phyloP scores from a whole-genome alignment of 2,113 vertebrate species.

The Pogona vitticeps region DNA sequence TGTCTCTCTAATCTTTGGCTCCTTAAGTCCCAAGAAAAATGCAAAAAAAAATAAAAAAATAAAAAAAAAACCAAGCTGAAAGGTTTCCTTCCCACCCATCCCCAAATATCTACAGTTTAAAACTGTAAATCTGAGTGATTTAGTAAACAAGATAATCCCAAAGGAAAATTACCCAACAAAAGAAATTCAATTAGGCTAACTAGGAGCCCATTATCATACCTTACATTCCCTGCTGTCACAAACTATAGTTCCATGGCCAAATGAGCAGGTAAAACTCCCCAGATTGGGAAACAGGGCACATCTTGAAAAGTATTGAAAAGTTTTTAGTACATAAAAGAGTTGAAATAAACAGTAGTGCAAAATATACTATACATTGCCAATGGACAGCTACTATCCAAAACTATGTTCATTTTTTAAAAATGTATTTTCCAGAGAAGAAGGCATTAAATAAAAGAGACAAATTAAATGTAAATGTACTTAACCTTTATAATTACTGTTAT shows the following conservation, averaged over 20 bases:
- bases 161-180: conserved; percentile 56
- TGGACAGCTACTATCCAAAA: not conserved
- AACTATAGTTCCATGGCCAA: conserved; percentile 10
- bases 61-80: too few relatives aligned
- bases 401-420: conserved; percentile 10
- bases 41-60: too few relatives aligned
- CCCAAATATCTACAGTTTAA: not conserved
- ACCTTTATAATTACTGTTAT: not conserved
- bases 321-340: not conserved
- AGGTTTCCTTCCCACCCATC: not conserved
- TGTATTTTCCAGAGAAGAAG: not conserved
- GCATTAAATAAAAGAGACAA: not conserved
- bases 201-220: conserved; percentile 41
- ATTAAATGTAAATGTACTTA: conserved; percentile 34
- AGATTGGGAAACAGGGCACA: conserved; percentile 10
- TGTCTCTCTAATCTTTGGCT: not conserved
- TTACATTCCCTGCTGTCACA: conserved; percentile 46
- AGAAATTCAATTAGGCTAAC: conserved; percentile 39
- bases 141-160: conserved; percentile 38
- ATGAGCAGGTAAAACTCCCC: not conserved
- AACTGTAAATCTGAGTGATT: conserved; percentile 32
- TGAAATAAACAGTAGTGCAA: not conserved
- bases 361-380: not conserved
- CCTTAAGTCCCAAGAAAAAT: conserved; percentile 13
- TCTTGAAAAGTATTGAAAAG: not conserved